phyloP scores from a whole-genome alignment of 2,113 vertebrate species.

The Promerops cafer region DNA sequence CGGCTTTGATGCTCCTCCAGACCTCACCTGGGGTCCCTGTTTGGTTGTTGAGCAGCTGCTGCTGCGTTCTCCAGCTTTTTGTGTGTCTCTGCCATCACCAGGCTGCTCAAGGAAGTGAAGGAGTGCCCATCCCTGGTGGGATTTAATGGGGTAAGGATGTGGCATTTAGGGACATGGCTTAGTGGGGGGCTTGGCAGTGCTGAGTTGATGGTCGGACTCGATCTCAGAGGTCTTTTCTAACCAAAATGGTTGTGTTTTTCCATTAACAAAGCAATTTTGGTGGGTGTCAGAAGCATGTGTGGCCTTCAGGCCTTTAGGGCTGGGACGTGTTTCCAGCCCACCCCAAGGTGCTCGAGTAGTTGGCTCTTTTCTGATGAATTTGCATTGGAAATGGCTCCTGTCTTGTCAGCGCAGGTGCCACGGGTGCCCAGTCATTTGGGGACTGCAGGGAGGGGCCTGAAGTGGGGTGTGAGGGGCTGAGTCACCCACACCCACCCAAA shows the following conservation, averaged over 20 bases:
- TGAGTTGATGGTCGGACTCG: rapidly evolving
- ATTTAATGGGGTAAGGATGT: neutral
- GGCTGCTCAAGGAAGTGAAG: neutral
- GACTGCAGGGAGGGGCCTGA: neutral
- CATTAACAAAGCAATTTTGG: neutral
- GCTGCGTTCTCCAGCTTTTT: neutral
- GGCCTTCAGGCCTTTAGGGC: neutral
- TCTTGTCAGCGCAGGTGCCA: neutral
- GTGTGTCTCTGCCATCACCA: neutral
- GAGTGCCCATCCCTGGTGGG: neutral
- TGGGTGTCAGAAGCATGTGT: neutral
- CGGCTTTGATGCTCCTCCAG: neutral
- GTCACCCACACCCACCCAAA: neutral
- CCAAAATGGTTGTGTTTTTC: neutral
- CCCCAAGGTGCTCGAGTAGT: rapidly evolving
- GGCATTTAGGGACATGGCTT: neutral
- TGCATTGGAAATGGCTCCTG: neutral
- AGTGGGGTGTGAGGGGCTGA: neutral
- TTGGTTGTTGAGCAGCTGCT: neutral
- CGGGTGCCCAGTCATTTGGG: neutral
- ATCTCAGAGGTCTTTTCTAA: neutral
- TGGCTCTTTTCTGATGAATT: neutral
- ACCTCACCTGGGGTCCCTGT: neutral
- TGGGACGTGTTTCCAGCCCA: neutral
- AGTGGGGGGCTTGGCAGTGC: neutral